Evolutionary conservation across 2,797 vertebrate genomes (phyloP), one percentile per base, ranked within the genome.

Genomic region (Galaxias olidus): DNA sequence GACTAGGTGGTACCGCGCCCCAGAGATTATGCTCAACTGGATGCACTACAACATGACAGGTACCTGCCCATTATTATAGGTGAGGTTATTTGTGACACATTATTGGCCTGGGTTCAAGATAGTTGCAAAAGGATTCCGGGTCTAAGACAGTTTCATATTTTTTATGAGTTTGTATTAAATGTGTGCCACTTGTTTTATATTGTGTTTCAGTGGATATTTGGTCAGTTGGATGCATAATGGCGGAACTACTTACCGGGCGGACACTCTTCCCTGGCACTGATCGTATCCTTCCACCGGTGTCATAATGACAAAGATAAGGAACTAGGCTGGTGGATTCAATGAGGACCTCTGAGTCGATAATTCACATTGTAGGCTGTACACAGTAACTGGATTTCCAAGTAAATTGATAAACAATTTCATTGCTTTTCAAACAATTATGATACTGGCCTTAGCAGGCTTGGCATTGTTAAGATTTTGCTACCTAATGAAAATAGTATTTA

Each of bases 1-100:
- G 45, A 99, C 97, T 0, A 89, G 97, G 47, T 99, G 97, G 97
- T 99, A 99, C 86, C 78, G 97, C 43, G 97, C 97, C 18, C 97
- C 97, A 0, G 97, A 99, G 87, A 98, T 99, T 87, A 99, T 99
- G 96, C 92, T 99, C 14, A 98, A 99, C 85, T 99, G 97, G 97
- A 99, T 99, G 97, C 97, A 99, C 87, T 99, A 98, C 90, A 98
- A 98, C 90, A 95, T 96, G 91, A 99, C 97, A 82, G 96, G 97
- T 97, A 76, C 8, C 59, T 43, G 30, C 30, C 30, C 30, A 30
- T 30, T 30, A 30, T 2, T 30, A 30, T 47, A 47, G 8, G 1
- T 2, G 3, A 47, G 10, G 13, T 47, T 8, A 47, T 47, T 47
- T 47, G 45, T 1, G 45, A 47, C 30, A 30, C 30, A 3, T 30